These are phyloP conservation scores for Tiliqua scincoides DNA, from an alignment of 2,113 vertebrate genomes.

Conservation along the genomic window DNA sequence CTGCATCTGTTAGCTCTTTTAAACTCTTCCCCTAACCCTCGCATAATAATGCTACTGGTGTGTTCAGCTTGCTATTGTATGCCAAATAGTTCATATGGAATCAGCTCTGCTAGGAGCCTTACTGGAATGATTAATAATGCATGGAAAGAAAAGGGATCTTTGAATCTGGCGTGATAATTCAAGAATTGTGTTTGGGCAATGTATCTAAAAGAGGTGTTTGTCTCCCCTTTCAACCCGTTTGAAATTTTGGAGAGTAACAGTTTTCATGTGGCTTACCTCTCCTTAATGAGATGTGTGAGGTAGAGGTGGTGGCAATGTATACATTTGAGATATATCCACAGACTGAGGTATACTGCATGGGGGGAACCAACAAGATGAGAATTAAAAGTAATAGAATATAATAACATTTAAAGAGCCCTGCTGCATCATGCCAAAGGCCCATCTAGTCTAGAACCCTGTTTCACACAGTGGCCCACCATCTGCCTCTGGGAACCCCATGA, in stretches of 20 bases:
- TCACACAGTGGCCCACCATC: too few species aligned
- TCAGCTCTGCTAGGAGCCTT: slow-evolving; percentile 40
- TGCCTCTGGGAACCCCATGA: too few species aligned
- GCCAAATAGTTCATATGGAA: slow-evolving; percentile 19
- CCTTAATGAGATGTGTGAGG: not conserved
- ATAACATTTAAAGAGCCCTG: not conserved
- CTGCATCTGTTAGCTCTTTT: not conserved
- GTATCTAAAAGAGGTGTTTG: not conserved
- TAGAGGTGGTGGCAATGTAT: not conserved
- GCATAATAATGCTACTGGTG: slow-evolving; percentile 46
- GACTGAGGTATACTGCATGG: not conserved
- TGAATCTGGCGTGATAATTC: slow-evolving; percentile 20
- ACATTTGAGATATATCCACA: not conserved
- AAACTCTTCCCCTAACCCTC: slow-evolving; percentile 60
- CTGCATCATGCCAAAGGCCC: not conserved
- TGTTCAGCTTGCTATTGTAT: slow-evolving; percentile 51
- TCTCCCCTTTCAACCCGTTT: not conserved
- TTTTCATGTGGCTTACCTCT: not conserved
- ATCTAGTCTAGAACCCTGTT: too few species aligned
- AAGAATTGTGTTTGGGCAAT: slow-evolving; percentile 23
- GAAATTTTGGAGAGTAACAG: not conserved
- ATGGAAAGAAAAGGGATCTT: slow-evolving; percentile 32
- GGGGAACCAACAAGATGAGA: not conserved
- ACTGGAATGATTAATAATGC: slow-evolving; percentile 52
- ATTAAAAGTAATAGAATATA: not conserved